phyloP scores from a whole-genome alignment of 2,888 invertebrate genomes.

The Napeogenes inachia region DNA sequence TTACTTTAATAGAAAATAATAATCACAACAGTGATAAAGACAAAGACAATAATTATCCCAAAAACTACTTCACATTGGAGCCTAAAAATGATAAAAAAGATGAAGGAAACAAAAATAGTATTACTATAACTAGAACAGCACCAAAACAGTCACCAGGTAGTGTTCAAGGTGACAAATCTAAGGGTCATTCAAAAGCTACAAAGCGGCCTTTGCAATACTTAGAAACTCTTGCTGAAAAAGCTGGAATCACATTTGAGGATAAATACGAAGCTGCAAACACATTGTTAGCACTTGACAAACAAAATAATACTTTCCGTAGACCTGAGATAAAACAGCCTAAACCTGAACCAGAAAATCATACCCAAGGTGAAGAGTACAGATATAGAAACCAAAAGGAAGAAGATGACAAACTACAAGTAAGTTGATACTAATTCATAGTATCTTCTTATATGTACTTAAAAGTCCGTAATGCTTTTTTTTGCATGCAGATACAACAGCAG shows the following conservation, averaged over 20 bases:
- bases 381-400: slow-evolving; percentile 68
- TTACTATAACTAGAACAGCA: slow-evolving; percentile 66
- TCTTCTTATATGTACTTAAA: too few relatives aligned
- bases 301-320: slow-evolving; percentile 69
- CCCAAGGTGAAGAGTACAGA: slow-evolving; percentile 59
- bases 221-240: slow-evolving; percentile 84
- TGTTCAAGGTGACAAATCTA: slow-evolving; percentile 53
- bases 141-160: slow-evolving; percentile 58
- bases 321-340: slow-evolving; percentile 66
- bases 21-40: slow-evolving; percentile 60
- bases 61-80: slow-evolving; percentile 68
- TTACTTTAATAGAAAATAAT: slow-evolving; percentile 65
- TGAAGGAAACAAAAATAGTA: slow-evolving; percentile 72
- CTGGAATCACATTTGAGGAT: slow-evolving; percentile 85
- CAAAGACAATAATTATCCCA: slow-evolving; percentile 59
- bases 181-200: slow-evolving; percentile 47
- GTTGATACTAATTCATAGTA: slow-evolving; percentile 3
- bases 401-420: slow-evolving; percentile 69
- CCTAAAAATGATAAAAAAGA: slow-evolving; percentile 69
- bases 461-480: neutral
- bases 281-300: slow-evolving; percentile 80
- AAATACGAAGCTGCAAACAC: slow-evolving; percentile 84
- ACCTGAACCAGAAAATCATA: slow-evolving; percentile 57
- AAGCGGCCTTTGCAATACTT: slow-evolving; percentile 80
- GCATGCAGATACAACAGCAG: slow-evolving; percentile 60